Conservation (phyloP, 1,140 invertebrate genomes). For the Drosophila pachea region DNA sequence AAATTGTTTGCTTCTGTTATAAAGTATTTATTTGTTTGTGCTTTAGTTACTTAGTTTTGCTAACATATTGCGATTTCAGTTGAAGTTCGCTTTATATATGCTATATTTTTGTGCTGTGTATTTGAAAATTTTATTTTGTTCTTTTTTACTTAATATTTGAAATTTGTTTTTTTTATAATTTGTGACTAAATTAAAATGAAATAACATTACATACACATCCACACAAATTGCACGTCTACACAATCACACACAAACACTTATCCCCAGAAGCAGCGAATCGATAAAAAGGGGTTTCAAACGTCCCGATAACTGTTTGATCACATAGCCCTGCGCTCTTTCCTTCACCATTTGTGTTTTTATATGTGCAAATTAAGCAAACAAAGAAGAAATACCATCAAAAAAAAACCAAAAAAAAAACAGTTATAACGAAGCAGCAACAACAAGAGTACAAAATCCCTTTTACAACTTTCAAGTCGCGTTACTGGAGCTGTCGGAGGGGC, state of each 20-base stretch:
- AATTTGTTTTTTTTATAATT: slow-evolving; percentile 13
- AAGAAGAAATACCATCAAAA: slow-evolving; percentile 15
- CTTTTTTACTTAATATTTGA: slow-evolving; percentile 11
- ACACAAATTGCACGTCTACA: slow-evolving; percentile 11
- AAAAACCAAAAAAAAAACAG: slow-evolving; percentile 19
- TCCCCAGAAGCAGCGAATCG: slow-evolving; percentile 30
- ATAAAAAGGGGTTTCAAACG: slow-evolving; percentile 72
- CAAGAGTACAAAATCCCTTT: slow-evolving; percentile 46
- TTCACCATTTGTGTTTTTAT: slow-evolving; percentile 10
- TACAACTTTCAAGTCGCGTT: slow-evolving; percentile 80
- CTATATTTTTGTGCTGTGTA: slow-evolving; percentile 23
- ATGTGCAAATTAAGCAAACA: background rate
- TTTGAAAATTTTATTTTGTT: slow-evolving; percentile 23
- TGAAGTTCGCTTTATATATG: slow-evolving; percentile 2
- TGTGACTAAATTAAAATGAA: slow-evolving; percentile 29
- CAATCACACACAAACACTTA: slow-evolving; percentile 2
- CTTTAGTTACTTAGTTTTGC: background rate
- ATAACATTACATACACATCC: slow-evolving; percentile 13
- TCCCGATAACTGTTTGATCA: slow-evolving; percentile 41
- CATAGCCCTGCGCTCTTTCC: slow-evolving; percentile 20
- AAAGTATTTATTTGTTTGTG: slow-evolving; percentile 9
- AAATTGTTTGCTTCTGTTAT: slow-evolving; percentile 6
- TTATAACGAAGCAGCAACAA: slow-evolving; percentile 37
- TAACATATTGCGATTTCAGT: slow-evolving; percentile 13
- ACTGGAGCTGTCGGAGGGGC: slow-evolving; percentile 80